Base-by-base conservation (phyloP, 2,888 invertebrate genomes). In the Platypus cylindrus region DNA sequence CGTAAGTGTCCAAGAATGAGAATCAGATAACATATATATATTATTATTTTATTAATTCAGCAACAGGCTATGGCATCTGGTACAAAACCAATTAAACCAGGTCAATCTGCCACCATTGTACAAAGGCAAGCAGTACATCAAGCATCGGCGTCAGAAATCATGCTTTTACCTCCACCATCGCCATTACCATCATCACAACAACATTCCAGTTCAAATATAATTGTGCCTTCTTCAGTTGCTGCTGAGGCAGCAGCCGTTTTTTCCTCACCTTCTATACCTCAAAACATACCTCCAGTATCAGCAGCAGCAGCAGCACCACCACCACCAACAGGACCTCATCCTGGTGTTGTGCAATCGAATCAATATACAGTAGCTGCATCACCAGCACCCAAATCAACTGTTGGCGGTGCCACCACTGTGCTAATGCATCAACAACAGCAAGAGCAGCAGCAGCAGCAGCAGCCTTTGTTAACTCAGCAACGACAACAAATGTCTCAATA, bases 391-490 rank as follows among this genome's bases (percentile, higher is more conserved):
- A 36, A 32, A 24, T 18, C 36, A n/a, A n/a, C 28, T 23, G 15
- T 9, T 29, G 15, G 18, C 34, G 8, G 30, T 16, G 16, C 37
- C 37, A 11, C 42, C 43, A 24, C 11, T 20, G 11, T 34, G 34
- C n/a, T 35, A 31, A 12, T 15, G 26, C 23, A 24, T 7, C 32
- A 23, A 32, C 27, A 31, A n/a, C 33, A 33, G n/a, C 33, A 14
- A 9, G 3, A 26, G 25, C 16, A 41, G 8, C 49, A 48, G 27
- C 49, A 50, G 17, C 32, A 49, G 12, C 54, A 51, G n/a, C 44
- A 51, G 17, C 46, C 48, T 30, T 30, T 52, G 26, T 49, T 49
- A 7, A 52, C 64, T 34, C 59, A 65, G 24, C 67, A 66, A 45
- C 58, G 66, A 32, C 67, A 69, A 45, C n/a, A n/a, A n/a, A n/a